phyloP scores from a whole-genome alignment of 2,888 invertebrate genomes.

The Drosophila lutescens region DNA sequence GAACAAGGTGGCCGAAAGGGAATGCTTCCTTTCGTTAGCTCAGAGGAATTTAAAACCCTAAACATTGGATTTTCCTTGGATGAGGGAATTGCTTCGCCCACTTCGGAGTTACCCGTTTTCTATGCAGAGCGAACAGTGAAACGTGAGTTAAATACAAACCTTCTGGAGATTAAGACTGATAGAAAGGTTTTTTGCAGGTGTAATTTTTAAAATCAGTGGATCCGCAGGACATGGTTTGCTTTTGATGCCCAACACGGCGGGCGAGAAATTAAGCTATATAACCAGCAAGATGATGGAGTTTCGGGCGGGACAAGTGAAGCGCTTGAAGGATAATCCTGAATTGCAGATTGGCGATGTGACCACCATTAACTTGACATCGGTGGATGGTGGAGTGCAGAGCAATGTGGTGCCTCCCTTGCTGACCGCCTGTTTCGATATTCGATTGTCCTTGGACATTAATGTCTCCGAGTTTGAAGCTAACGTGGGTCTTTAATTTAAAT shows the following conservation, averaged over 20 bases:
- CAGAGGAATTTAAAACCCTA: slow-evolving; percentile 89
- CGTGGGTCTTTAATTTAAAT: slow-evolving; percentile 79
- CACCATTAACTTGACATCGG: slow-evolving; percentile 92
- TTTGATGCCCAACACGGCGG: slow-evolving; percentile 89
- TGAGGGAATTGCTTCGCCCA: slow-evolving; percentile 92
- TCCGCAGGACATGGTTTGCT: slow-evolving; percentile 93
- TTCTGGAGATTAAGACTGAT: background rate
- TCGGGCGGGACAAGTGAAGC: slow-evolving; percentile 86
- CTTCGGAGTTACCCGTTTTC: slow-evolving; percentile 88
- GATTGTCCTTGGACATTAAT: slow-evolving; percentile 85
- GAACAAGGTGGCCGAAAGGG: slow-evolving; percentile 93
- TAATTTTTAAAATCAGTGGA: slow-evolving; percentile 91
- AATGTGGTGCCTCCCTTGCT: slow-evolving; percentile 95
- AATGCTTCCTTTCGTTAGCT: slow-evolving; percentile 91
- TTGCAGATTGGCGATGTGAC: slow-evolving; percentile 93
- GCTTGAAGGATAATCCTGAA: slow-evolving; percentile 87
- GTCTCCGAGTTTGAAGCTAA: slow-evolving; percentile 80
- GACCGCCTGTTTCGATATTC: slow-evolving; percentile 89
- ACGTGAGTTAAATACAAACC: slow-evolving; percentile 86
- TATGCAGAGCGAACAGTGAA: slow-evolving; percentile 92
- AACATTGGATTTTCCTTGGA: slow-evolving; percentile 94
- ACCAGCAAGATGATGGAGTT: slow-evolving; percentile 89
- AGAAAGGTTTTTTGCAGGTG: slow-evolving; percentile 85
- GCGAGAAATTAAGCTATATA: slow-evolving; percentile 88
- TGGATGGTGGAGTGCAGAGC: slow-evolving; percentile 94